A percentile compares a stretch with the other conserved stretches of the same genome.
Evolutionary conservation across 2,888 invertebrate species (phyloP).

Genomic region (Osmoderma eremita): DNA sequence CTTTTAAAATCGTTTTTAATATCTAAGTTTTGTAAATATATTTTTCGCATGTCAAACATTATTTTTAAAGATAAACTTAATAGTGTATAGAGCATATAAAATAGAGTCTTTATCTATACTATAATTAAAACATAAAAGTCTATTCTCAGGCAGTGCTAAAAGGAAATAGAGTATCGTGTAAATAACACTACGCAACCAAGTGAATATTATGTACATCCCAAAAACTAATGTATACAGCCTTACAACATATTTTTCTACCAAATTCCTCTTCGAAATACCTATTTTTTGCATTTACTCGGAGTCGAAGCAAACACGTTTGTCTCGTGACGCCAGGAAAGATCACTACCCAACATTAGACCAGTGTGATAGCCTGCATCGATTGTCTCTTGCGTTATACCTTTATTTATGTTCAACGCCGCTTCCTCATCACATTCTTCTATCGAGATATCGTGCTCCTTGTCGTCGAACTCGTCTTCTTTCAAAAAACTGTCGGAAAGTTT

Average conservation of each 20-base stretch:
- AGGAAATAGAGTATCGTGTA: too few species aligned
- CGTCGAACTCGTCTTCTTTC: conserved; percentile 52
- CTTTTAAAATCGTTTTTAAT: too few species aligned
- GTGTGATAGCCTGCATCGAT: conserved; percentile 59
- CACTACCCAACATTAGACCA: conserved; percentile 50
- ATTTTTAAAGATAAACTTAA: too few species aligned
- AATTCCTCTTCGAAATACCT: neutral
- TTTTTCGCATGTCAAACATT: too few species aligned
- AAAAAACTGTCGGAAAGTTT: conserved; percentile 61
- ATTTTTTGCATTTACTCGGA: conserved; percentile 54
- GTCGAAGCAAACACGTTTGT: conserved; percentile 59
- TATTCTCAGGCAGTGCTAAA: too few species aligned
- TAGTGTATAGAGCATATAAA: too few species aligned
- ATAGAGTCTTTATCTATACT: too few species aligned
- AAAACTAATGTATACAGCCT: too few species aligned
- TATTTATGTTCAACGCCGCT: conserved; percentile 13
- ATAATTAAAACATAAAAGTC: too few species aligned
- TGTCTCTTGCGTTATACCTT: conserved; percentile 46
- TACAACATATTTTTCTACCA: too few species aligned
- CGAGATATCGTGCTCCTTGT: conserved; percentile 36
- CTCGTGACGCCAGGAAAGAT: conserved; percentile 49
- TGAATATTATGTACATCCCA: neutral
- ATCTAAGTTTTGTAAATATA: too few species aligned
- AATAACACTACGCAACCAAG: too few species aligned
- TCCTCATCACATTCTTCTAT: conserved; percentile 47